Percentiles rank a stretch among this genome's conserved stretches.
These are phyloP conservation scores for Tipula vernalis DNA, from an alignment of 2,888 invertebrate species.

Conservation along the genomic window DNA sequence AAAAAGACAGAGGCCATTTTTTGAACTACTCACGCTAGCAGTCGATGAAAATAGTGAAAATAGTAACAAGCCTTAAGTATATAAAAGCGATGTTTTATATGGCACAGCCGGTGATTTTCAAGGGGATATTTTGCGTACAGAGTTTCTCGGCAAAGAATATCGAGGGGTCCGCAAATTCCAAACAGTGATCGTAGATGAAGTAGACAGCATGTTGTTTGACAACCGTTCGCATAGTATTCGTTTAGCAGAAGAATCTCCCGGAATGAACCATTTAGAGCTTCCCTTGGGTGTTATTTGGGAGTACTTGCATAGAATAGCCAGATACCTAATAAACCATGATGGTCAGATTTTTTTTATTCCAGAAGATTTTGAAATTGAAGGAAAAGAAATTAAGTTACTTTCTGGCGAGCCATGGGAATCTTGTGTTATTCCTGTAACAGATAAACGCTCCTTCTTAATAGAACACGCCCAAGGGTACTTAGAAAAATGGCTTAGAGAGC, in stretches of 20 bases:
- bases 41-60: neutral
- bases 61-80: neutral
- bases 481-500: neutral
- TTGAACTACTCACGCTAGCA: neutral
- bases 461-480: constrained; percentile 7
- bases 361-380: no score
- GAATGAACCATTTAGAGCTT: constrained; percentile 27
- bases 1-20: neutral
- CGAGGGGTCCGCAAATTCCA: constrained; percentile 22
- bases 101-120: constrained; percentile 12
- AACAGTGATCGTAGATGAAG: constrained; percentile 32
- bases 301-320: constrained; percentile 17
- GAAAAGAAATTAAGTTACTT: no score
- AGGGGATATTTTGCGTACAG: constrained; percentile 18
- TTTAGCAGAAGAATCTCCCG: constrained; percentile 27
- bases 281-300: constrained; percentile 27
- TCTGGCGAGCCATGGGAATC: neutral
- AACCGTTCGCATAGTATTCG: constrained; percentile 31
- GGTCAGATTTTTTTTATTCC: constrained; percentile 14
- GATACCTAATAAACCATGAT: constrained; percentile 13
- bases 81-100: constrained; percentile 9
- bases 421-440: neutral
- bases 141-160: constrained; percentile 26
- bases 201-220: constrained; percentile 34
- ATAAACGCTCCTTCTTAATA: no score